These are phyloP conservation scores for Prolemur simus DNA, from an alignment of 2,113 vertebrate genomes.

Conservation along the genomic window DNA sequence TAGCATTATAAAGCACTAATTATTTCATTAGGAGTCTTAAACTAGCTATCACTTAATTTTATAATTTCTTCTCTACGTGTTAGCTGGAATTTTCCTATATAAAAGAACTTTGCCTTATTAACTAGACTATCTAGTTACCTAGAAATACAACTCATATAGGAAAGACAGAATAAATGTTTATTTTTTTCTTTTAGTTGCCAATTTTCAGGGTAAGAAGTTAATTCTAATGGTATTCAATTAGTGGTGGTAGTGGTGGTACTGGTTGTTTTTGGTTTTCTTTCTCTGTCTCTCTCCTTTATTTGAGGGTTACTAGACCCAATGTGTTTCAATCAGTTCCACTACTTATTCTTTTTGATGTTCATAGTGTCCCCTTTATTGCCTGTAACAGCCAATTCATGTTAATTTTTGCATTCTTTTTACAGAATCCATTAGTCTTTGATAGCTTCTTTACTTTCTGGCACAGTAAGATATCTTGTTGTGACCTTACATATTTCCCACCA, in stretches of 20 bases:
- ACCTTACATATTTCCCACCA: neutral
- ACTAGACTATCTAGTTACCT: neutral
- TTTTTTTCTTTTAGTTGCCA: neutral
- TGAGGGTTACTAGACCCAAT: neutral
- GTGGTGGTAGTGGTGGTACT: neutral
- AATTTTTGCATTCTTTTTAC: neutral
- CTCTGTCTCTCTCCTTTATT: neutral
- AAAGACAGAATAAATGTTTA: neutral
- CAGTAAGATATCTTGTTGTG: neutral
- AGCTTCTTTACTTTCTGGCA: slow-evolving; percentile 4
- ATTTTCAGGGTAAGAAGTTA: slow-evolving; percentile 6
- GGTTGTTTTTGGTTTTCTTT: neutral
- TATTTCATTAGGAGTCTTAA: slow-evolving; percentile 31
- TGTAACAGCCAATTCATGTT: neutral
- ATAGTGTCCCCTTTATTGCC: neutral
- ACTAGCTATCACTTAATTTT: neutral
- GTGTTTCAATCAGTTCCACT: neutral
- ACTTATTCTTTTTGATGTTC: neutral
- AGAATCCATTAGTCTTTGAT: neutral
- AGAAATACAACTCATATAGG: neutral
- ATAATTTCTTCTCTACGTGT: neutral
- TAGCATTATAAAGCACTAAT: slow-evolving; percentile 42
- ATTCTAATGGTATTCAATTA: neutral
- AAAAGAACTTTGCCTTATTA: slow-evolving; percentile 33
- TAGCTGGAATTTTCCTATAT: slow-evolving; percentile 17